Base-by-base conservation (phyloP, 2,797 vertebrate genomes). In the Centropyge bicolor region DNA sequence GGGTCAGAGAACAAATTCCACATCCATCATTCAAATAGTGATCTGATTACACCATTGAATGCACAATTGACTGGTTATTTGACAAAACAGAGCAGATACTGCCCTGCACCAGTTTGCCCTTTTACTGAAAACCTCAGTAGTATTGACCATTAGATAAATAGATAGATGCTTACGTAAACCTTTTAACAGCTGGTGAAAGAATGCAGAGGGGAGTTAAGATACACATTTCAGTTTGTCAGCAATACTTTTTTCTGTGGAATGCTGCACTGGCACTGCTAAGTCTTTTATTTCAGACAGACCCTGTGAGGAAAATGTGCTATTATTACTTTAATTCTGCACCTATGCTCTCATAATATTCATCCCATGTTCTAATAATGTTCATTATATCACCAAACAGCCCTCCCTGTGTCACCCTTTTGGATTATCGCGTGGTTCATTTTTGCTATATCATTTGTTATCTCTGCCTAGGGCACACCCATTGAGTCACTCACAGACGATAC, bases 131-230 rank as follows among this genome's bases (percentile, higher is more conserved):
- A 52, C 71, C 73, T 56, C 17, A 8, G 64, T 59, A n/a, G 66
- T 80, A 79, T 78, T 79, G 82, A 88, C 76, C 45, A 38, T 43
- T 83, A 56, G 80, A 88, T 83, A 81, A 68, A 87, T 59, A 57
- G 74, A 73, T 36, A 6, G 45, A 19, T 48, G 55, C 51, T 90
- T 89, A 86, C 54, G 27, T 73, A 91, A 92, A 68, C 62, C 72
- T 81, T 78, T 77, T 22, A 83, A 83, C 81, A 67, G 72, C 63
- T 49, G 22, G 76, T 40, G 81, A 89, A 92, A 84, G 80, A 91
- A 92, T 88, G 89, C 71, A 43, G 80, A 82, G 24, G 82, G 76
- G 89, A 88, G 82, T 86, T 59, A 74, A 81, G 72, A 85, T 75
- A 72, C 78, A 86, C 78, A 76, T 87, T 86, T 89, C 66, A 81